A percentile compares a stretch with the other conserved stretches of the same genome.
phyloP scores from a whole-genome alignment of 2,113 vertebrate species.

The Sphyrna mokarran region DNA sequence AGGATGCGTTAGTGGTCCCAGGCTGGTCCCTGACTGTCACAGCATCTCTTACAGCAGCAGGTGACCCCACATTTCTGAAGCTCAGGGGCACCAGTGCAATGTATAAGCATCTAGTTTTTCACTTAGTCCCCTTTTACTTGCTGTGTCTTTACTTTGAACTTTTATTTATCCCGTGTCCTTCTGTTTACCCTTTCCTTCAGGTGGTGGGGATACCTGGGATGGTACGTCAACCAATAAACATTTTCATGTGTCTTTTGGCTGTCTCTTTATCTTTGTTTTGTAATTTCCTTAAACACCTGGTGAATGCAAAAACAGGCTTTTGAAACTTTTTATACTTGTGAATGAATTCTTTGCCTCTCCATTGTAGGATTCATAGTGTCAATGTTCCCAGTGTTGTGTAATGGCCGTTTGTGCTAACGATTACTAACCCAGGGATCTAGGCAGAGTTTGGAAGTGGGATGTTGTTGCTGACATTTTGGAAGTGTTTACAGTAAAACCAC shows the following conservation, averaged over 20 bases:
- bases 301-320: neutral
- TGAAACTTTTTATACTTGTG: constrained; percentile 9
- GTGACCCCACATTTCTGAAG: neutral
- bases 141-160: constrained; percentile 28
- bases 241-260: constrained; percentile 16
- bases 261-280: neutral
- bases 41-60: neutral
- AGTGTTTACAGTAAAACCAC: neutral
- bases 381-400: neutral
- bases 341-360: neutral
- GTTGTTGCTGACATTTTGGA: neutral
- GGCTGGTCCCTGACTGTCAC: neutral
- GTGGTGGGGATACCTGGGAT: constrained; percentile 83
- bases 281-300: neutral
- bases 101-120: neutral
- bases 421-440: constrained; percentile 14
- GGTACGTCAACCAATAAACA: constrained; percentile 60
- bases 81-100: neutral
- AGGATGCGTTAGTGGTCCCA: neutral
- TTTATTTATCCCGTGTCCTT: constrained; percentile 41
- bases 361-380: neutral
- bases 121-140: constrained; percentile 9
- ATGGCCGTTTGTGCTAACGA: constrained; percentile 20
- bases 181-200: constrained; percentile 63
- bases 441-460: neutral